Evolutionary conservation across 2,888 invertebrate genomes (phyloP).

Genomic region (Drosophila fulvimacula): DNA sequence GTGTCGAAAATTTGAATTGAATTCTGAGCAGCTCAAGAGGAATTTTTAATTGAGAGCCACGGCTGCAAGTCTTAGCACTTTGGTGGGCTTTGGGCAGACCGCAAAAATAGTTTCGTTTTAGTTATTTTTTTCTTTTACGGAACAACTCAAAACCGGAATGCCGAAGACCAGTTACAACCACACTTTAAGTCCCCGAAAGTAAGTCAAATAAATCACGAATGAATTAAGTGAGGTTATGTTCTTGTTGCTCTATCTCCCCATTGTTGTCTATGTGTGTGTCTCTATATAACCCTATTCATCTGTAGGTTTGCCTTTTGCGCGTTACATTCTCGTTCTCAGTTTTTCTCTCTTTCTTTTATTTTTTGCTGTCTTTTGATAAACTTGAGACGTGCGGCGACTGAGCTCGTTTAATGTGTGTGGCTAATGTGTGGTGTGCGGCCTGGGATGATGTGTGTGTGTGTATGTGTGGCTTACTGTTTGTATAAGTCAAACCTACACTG

Average conservation of each 20-base stretch:
- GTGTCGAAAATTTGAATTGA: conserved; percentile 69
- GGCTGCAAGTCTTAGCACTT: conserved; percentile 59
- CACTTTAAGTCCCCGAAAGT: conserved; percentile 74
- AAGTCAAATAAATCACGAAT: conserved; percentile 80
- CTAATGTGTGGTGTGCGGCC: conserved; percentile 31
- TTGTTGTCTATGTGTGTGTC: conserved; percentile 7
- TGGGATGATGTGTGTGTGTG: conserved; percentile 39
- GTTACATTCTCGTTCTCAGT: conserved; percentile 38
- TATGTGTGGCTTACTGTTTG: conserved; percentile 55
- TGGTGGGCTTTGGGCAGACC: conserved; percentile 39
- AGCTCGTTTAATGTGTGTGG: conserved; percentile 43
- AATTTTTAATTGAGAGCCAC: conserved; percentile 74
- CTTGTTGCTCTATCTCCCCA: conserved; percentile 25
- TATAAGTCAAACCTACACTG: conserved; percentile 64
- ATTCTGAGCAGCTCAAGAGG: conserved; percentile 71
- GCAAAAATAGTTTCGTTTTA: conserved; percentile 71
- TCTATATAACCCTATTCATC: conserved; percentile 23
- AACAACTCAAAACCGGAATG: conserved; percentile 20
- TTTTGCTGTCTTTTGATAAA: conserved; percentile 74
- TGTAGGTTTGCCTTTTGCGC: conserved; percentile 21
- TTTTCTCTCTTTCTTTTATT: conserved; percentile 15
- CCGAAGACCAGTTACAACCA: conserved; percentile 52
- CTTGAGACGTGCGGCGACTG: conserved; percentile 71
- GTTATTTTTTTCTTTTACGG: conserved; percentile 10
- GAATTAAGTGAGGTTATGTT: conserved; percentile 75